A percentile compares a stretch with the other conserved stretches of the same genome.
phyloP scores from a whole-genome alignment of 2,113 vertebrate species.

The Limanda limanda region DNA sequence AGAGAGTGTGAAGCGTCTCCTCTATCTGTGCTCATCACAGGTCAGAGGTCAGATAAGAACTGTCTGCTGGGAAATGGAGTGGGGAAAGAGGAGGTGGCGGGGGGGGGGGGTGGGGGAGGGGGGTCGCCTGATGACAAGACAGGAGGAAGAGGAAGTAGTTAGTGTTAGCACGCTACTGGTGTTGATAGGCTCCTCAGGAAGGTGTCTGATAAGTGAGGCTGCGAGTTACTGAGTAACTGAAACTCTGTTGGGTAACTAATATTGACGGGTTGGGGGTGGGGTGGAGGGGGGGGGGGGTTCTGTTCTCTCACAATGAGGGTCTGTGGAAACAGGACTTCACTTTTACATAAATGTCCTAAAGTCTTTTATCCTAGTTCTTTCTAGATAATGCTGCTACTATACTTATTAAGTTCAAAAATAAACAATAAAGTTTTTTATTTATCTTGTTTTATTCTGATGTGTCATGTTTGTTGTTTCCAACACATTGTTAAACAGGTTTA shows the following conservation, averaged over 20 bases:
- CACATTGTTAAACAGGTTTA: too few species aligned
- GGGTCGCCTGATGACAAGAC: slow-evolving; percentile 70
- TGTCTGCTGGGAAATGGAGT: slow-evolving; percentile 66
- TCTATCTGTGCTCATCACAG: slow-evolving; percentile 70
- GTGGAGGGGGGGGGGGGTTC: background rate
- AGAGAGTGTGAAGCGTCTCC: slow-evolving; percentile 57
- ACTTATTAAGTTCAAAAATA: too few species aligned
- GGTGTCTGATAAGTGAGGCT: slow-evolving; percentile 67
- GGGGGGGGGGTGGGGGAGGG: slow-evolving; percentile 12
- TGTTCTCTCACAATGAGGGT: background rate
- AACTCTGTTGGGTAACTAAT: slow-evolving; percentile 30
- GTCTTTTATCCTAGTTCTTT: too few species aligned
- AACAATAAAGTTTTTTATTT: too few species aligned
- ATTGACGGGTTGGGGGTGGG: background rate
- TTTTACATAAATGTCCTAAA: too few species aligned
- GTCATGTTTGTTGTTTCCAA: too few species aligned
- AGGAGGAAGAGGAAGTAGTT: slow-evolving; percentile 68
- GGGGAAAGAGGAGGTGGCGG: slow-evolving; percentile 4
- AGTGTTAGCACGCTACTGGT: slow-evolving; percentile 69
- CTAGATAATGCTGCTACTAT: too few species aligned
- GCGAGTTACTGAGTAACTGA: slow-evolving; percentile 63
- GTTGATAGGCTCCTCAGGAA: slow-evolving; percentile 68
- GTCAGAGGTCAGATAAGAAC: slow-evolving; percentile 77
- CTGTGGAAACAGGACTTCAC: background rate
- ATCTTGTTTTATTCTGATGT: too few species aligned